These are phyloP conservation scores for Etheostoma cragini DNA, from an alignment of 2,113 vertebrate genomes.

Conservation along the genomic window DNA sequence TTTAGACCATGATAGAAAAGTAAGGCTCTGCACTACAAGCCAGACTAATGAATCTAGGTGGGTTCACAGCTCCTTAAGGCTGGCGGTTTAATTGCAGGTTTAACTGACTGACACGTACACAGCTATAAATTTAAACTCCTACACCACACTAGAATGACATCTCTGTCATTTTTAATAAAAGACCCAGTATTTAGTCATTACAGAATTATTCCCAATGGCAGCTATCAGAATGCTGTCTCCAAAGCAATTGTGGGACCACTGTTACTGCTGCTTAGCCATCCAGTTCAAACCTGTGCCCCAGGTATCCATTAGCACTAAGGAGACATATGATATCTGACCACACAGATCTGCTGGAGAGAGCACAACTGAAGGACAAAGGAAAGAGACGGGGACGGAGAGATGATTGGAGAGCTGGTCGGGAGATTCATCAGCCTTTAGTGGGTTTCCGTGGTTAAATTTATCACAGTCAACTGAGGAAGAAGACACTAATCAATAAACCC, in stretches of 20 bases:
- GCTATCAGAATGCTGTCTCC: constrained; percentile 6
- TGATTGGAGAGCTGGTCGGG: constrained; percentile 8
- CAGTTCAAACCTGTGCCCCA: constrained; percentile 27
- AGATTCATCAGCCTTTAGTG: constrained; percentile 48
- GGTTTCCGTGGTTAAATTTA: constrained; percentile 70
- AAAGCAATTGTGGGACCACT: not conserved
- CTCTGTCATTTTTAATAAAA: constrained; percentile 13
- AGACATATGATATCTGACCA: constrained; percentile 71
- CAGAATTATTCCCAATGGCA: not conserved
- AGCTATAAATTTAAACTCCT: constrained; percentile 30
- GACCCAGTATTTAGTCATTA: not conserved
- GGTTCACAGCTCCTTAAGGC: not conserved
- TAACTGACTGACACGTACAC: constrained; percentile 31
- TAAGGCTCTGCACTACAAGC: not conserved
- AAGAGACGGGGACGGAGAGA: constrained; percentile 23
- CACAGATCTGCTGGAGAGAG: constrained; percentile 54
- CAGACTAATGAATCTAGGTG: constrained; percentile 28
- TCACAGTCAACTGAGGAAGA: constrained; percentile 68
- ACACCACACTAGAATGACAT: not conserved
- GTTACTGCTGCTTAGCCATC: constrained; percentile 33
- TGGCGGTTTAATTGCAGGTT: constrained; percentile 49
- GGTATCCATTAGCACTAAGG: constrained; percentile 58
- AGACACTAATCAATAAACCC: constrained; percentile 72
- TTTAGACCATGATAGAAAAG: not conserved
- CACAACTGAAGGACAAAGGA: constrained; percentile 74